Evolutionary conservation across 92 coral and sea anemone species (phyloP), one percentile per base, ranked within the genome.

Genomic region (Scolanthus callimorphus): DNA sequence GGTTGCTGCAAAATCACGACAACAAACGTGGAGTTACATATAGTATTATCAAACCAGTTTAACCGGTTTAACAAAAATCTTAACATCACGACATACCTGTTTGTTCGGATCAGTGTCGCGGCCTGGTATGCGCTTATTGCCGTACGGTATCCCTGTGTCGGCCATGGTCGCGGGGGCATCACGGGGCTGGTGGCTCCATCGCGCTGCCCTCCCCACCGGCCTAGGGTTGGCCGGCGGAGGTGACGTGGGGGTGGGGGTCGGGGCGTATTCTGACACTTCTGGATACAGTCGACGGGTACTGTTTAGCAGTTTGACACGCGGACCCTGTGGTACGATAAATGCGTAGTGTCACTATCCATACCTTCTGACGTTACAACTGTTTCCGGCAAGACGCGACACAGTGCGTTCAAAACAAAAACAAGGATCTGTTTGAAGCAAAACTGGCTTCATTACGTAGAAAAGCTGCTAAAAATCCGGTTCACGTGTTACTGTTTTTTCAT

Each of bases 171-270:
- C 51, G 53, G 78, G 59, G 39, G 59, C 68, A 20, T 74, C 89
- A n/a, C 68, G 69, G 64, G 75, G 85, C 67, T 76, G 90, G 57
- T 80, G 86, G 65, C 73, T 87, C 95, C 95, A 87, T 17, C 71
- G 81, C 2, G 84, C 67, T 47, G 64, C 85, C 29, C 79, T 75
- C 45, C 95, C 83, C 23, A 78, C 95, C 8, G 95, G 90, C 21
- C 85, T 65, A 1, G 78, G 59, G 3, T 57, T 63, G 17, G 65
- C 57, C 6, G 76, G 65, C 29, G 59, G 74, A 31, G 88, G 67
- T 27, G 86, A 67, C 49, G 75, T 73, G 1, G 69, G 76, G 25
- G 88, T 49, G 22, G 82, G 62, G 31, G 63, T 45, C 43, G 77
- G 41, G 29, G 25, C 63, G 62, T 51, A 80, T 49, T 80, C 86